These are phyloP conservation scores for Troides helena DNA, from an alignment of 2,888 invertebrate genomes.

Conservation along the genomic window DNA sequence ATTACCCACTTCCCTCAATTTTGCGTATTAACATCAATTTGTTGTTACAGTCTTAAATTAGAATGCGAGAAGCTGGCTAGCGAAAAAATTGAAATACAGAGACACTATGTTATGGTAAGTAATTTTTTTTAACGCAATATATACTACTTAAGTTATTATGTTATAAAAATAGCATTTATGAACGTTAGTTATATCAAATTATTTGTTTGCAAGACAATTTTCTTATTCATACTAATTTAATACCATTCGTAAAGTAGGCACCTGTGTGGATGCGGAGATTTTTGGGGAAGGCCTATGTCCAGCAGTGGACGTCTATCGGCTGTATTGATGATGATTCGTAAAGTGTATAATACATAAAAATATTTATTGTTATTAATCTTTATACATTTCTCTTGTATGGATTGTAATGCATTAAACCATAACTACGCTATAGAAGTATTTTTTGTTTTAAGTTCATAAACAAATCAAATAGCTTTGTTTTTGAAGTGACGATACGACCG, in stretches of 20 bases:
- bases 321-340: too few species aligned
- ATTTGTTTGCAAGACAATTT: slow-evolving; percentile 31
- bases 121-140: slow-evolving; percentile 24
- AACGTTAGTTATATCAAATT: too few species aligned
- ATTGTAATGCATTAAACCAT: slow-evolving; percentile 1
- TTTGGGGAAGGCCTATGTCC: too few species aligned
- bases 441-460: too few species aligned
- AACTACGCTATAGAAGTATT: not conserved
- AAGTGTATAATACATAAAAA: slow-evolving; percentile 26
- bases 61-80: slow-evolving; percentile 93
- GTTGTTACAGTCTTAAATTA: slow-evolving; percentile 87
- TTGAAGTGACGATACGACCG: too few species aligned
- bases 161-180: too few species aligned
- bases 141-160: too few species aligned
- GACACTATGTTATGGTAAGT: slow-evolving; percentile 94
- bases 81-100: slow-evolving; percentile 94
- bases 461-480: too few species aligned
- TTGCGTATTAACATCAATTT: slow-evolving; percentile 18
- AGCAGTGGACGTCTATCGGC: too few species aligned
- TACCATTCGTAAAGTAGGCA: slow-evolving; percentile 36
- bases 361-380: slow-evolving; percentile 32
- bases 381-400: slow-evolving; percentile 20
- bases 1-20: too few species aligned
- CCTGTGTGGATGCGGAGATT: too few species aligned
- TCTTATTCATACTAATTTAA: slow-evolving; percentile 45